These are phyloP conservation scores for Labeo catla DNA, from an alignment of 2,113 vertebrate species.

Conservation along the genomic window DNA sequence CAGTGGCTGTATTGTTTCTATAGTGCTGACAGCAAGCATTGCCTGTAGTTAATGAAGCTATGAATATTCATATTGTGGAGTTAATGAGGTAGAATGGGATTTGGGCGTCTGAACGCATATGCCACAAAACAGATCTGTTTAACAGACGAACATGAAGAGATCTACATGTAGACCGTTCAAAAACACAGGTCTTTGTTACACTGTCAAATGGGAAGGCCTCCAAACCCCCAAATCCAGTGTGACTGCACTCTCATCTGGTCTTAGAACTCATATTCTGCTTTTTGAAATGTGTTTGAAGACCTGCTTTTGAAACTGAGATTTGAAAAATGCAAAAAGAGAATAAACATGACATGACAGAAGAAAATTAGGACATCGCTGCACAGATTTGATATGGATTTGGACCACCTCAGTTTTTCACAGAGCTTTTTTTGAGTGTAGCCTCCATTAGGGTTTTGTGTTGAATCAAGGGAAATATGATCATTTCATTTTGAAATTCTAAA, in stretches of 20 bases:
- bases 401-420: background rate
- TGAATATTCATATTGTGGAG: conserved; percentile 29
- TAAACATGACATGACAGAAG: background rate
- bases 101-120: background rate
- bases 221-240: background rate
- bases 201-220: background rate
- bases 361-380: background rate
- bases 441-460: background rate
- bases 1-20: background rate
- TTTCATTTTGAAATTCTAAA: background rate
- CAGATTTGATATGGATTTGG: conserved; percentile 20
- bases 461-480: background rate
- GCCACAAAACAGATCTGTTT: background rate
- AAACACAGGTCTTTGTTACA: conserved; percentile 13
- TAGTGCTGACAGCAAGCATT: background rate
- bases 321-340: conserved; percentile 2
- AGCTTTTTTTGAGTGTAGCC: background rate
- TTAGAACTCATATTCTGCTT: background rate
- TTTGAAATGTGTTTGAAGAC: background rate
- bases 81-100: conserved; percentile 21
- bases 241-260: background rate
- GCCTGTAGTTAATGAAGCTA: background rate
- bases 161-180: background rate
- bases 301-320: background rate
- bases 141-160: conserved; percentile 11